Evolutionary conservation across 2,888 invertebrate genomes (phyloP), one percentile per base, ranked within the genome.

Genomic region (Lithophane leautieri): DNA sequence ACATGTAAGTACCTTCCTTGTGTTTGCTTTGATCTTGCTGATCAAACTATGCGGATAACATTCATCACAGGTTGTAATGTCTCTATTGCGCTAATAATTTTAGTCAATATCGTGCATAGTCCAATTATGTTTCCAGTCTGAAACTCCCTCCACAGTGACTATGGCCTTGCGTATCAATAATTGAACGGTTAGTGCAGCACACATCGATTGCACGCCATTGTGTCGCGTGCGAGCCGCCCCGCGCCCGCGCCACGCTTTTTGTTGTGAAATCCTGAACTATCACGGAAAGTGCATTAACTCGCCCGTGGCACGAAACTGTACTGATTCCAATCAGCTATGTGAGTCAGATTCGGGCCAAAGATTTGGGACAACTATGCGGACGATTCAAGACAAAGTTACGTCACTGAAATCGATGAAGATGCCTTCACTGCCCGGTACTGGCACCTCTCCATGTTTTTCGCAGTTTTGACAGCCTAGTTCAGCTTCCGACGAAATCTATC

Each of bases 131-230:
- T 73, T 76, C 67, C 68, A 72, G 80, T 75, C 74, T 78, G 75
- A 79, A 82, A 85, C 82, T 83, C 80, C 72, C 75, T 76, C 78
- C 85, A 86, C 76, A 87, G 88, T 80, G 81, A 74, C 61, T 72
- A 73, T 73, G 84, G 84, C 89, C 89, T 89, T 85, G 83, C 72
- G 62, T 82, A 87, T 89, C 73, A 86, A 85, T 89, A 87, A 89
- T 86, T 83, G 76, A 88, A 80, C 70, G 65, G 71, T 76, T 85
- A 78, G 78, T 86, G 86, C 89, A 85, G 82, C 73, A 80, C 71
- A 79, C 78, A 86, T 89, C 81, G 86, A 84, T 86, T 86, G 79
- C 84, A 80, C 80, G 84, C 86, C 78, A 85, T 80, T 82, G 82
- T 84, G 81, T 86, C 85, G 86, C 86, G 83, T 85, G 86, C 67